Evolutionary conservation across 2,113 vertebrate species (phyloP), one percentile per base, ranked within the genome.

Genomic region (Misgurnus anguillicaudatus): DNA sequence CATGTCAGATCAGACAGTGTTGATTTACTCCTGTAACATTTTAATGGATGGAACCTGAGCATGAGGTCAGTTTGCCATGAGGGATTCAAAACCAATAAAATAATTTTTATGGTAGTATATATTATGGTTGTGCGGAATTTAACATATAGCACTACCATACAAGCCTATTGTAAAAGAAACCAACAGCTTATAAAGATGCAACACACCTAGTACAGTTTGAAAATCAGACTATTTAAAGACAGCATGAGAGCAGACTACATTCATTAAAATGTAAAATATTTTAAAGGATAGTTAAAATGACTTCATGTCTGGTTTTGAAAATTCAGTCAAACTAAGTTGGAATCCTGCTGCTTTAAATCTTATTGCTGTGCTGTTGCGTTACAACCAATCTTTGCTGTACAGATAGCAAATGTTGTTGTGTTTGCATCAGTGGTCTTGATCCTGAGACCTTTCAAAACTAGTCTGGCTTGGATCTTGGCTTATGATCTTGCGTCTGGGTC

Each of bases 1-100:
- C 53, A 57, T 19, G 53, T 69, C 70, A 42, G 53, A 38, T 72
- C 70, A 72, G 70, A 72, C 70, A 72, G 19, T 5, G 53, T 57
- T 58, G 9, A 21, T 38, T 42, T 38, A 42, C 70, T 73, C n/a
- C 70, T 58, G 55, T 73, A 60, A 42, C 10, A 73, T n/a, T 42
- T 73, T 60, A 73, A 73, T 73, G 53, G 70, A 1, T 53, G 58
- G 70, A 42, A 42, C 53, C 21, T 73, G n/a, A 42, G 53, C 53
- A 42, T 6, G 38, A 73, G 70, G 70, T 73, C 70, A 73, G 53
- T 60, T 42, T 21, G 39, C 42, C 41, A 10, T n/a, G 7, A 58
- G 36, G 39, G 39, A 41, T 10, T 14, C 31, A 72, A 70, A 53
- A 7, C n/a, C 51, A 71, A 71, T 31, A 71, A 71, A 53, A 4